These are phyloP conservation scores for Cyanocitta stelleri DNA, from an alignment of 2,113 vertebrate species.

Conservation along the genomic window DNA sequence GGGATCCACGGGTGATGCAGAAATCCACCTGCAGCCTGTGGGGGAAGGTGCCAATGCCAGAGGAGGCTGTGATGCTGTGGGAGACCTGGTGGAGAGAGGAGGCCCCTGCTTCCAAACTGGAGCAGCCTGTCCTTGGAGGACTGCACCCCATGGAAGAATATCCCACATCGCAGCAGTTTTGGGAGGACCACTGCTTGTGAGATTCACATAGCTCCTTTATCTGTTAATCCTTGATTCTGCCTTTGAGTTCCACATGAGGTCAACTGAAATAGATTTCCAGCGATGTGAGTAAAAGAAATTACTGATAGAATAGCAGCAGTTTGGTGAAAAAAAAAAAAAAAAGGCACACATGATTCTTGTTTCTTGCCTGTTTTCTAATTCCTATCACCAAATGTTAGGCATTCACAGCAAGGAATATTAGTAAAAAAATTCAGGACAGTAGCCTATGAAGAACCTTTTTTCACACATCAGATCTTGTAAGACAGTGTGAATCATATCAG, in stretches of 20 bases:
- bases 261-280: not conserved
- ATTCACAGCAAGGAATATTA: not conserved
- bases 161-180: not conserved
- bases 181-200: not conserved
- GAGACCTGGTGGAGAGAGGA: not conserved
- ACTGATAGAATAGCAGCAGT: not conserved
- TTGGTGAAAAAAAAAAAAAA: not conserved
- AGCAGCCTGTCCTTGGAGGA: not conserved
- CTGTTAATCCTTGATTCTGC: not conserved
- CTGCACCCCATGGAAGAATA: not conserved
- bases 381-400: not conserved
- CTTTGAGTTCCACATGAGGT: not conserved
- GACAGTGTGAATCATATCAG: not conserved
- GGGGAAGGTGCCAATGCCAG: rapidly evolving
- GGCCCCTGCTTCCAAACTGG: not conserved
- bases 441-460: not conserved
- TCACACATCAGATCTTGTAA: conserved; percentile 24
- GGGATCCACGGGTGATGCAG: not conserved
- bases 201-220: not conserved
- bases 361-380: not conserved
- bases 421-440: not conserved
- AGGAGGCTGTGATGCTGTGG: not conserved
- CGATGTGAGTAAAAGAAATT: not conserved
- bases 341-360: not conserved
- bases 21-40: not conserved